These are phyloP conservation scores for Pseudomyrmex dendroicus DNA, from an alignment of 1,140 invertebrate species.

Conservation along the genomic window DNA sequence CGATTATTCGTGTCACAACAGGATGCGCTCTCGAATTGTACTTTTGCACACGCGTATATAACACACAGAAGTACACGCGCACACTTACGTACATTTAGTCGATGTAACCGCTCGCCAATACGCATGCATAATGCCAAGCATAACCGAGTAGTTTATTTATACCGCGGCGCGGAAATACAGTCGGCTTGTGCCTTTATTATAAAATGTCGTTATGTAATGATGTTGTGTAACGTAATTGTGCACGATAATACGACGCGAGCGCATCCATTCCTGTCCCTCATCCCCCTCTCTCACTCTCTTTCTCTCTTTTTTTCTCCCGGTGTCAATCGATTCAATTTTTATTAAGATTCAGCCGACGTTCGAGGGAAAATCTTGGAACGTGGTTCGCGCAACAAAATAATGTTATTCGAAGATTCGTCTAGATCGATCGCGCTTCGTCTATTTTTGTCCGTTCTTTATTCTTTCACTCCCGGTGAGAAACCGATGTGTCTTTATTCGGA, in stretches of 20 bases:
- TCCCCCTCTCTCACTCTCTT: too few species aligned
- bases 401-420: too few species aligned
- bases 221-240: conserved; percentile 75
- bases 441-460: too few species aligned
- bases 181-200: conserved; percentile 78
- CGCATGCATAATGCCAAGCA: conserved; percentile 80
- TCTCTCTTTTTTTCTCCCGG: not conserved
- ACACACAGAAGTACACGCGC: not conserved
- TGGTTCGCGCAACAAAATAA: too few species aligned
- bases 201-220: conserved; percentile 79
- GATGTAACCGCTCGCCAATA: conserved; percentile 74
- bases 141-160: conserved; percentile 83
- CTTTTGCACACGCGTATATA: not conserved
- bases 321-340: not conserved
- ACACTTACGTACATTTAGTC: conserved; percentile 14
- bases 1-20: conserved; percentile 22
- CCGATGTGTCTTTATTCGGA: too few species aligned
- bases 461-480: too few species aligned
- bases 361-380: too few species aligned
- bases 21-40: conserved; percentile 25
- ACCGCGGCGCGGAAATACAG: conserved; percentile 78
- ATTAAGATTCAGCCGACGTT: too few species aligned
- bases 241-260: conserved; percentile 30
- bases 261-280: not conserved
- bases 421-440: too few species aligned